A percentile compares a stretch with the other conserved stretches of the same genome.
These are phyloP conservation scores for Cydia pomonella DNA, from an alignment of 1,140 invertebrate genomes.

Conservation along the genomic window DNA sequence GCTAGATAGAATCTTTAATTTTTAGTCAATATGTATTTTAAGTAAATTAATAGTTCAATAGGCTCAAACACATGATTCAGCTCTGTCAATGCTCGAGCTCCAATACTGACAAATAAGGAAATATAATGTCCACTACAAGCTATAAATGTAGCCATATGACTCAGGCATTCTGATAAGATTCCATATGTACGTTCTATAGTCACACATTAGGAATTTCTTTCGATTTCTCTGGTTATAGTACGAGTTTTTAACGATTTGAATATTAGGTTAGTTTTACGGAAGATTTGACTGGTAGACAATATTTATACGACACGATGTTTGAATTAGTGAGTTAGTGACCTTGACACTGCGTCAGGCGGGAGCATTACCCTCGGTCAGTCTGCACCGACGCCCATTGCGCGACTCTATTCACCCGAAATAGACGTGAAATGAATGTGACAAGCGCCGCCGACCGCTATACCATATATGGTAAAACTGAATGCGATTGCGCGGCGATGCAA, in stretches of 20 bases:
- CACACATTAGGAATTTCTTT: neutral
- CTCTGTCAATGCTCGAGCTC: neutral
- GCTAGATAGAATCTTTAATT: too few relatives aligned
- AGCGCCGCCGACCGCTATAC: conserved; percentile 58
- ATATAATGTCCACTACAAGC: conserved; percentile 12
- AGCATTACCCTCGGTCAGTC: conserved; percentile 44
- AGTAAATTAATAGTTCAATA: neutral
- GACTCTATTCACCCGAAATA: conserved; percentile 60
- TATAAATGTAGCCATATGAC: conserved; percentile 20
- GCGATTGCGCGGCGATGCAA: conserved; percentile 74
- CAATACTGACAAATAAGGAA: conserved; percentile 21
- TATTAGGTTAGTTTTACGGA: neutral
- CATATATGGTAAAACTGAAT: conserved; percentile 74
- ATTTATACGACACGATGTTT: neutral
- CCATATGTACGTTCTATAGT: neutral
- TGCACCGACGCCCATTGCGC: conserved; percentile 34
- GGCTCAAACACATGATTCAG: neutral
- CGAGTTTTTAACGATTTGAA: neutral
- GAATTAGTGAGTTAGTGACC: conserved; percentile 41
- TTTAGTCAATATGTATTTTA: neutral
- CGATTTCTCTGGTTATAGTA: neutral
- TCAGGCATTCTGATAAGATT: conserved; percentile 30
- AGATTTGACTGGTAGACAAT: neutral
- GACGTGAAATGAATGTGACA: conserved; percentile 63
- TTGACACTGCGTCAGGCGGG: conserved; percentile 47